Evolutionary conservation across 2,797 vertebrate species (phyloP).

Genomic region (Brotogeris chrysoptera): DNA sequence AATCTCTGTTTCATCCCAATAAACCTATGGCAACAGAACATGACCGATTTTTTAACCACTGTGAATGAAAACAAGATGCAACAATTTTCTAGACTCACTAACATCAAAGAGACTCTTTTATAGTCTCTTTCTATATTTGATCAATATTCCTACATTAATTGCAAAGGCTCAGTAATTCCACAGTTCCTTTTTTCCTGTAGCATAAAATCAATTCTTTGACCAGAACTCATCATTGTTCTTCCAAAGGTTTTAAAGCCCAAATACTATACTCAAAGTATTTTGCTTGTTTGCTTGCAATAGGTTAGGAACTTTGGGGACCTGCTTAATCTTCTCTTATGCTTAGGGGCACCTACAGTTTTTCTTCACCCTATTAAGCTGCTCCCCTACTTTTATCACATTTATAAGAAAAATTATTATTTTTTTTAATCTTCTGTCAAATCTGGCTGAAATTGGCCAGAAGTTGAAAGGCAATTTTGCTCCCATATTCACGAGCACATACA

Average conservation of each 20-base stretch:
- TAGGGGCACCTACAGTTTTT: neutral
- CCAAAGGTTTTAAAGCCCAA: neutral
- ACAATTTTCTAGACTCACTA: neutral
- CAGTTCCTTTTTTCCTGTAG: neutral
- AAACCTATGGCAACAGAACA: neutral
- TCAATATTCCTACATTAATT: neutral
- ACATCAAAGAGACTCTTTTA: slow-evolving; percentile 6
- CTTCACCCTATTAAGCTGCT: neutral
- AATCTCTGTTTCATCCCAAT: neutral
- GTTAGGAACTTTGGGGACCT: neutral
- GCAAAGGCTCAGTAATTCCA: neutral
- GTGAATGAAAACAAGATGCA: slow-evolving; percentile 27
- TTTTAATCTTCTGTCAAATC: neutral
- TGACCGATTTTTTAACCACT: neutral
- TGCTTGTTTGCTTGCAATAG: neutral
- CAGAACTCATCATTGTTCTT: neutral
- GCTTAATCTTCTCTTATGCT: neutral
- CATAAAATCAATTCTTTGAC: neutral
- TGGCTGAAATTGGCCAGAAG: neutral
- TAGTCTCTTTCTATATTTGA: neutral
- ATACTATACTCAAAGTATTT: neutral
- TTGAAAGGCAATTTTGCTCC: neutral
- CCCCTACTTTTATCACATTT: neutral
- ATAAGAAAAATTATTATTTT: neutral
- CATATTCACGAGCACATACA: fast-evolving